phyloP scores from a whole-genome alignment of 1,140 invertebrate genomes.

The Holotrichia oblita region DNA sequence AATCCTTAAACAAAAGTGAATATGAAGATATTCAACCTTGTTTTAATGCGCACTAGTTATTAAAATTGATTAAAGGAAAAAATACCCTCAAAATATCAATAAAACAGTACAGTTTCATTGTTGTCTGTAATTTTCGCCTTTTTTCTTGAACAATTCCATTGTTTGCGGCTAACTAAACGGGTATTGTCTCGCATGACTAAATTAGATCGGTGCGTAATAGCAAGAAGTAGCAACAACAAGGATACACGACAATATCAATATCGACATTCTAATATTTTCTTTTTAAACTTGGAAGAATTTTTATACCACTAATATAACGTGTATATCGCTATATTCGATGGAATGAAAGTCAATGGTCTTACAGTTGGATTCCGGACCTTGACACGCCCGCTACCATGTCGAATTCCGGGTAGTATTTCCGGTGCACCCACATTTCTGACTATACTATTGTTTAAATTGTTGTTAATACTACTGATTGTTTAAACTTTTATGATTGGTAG shows the following conservation, averaged over 20 bases:
- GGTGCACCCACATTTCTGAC: background rate
- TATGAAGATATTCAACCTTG: too few species aligned
- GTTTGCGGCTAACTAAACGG: too few species aligned
- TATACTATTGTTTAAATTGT: too few species aligned
- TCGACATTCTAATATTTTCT: background rate
- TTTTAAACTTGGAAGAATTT: too few species aligned
- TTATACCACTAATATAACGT: too few species aligned
- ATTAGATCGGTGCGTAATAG: background rate
- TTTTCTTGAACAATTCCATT: background rate
- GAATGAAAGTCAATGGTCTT: background rate
- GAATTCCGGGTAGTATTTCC: conserved; percentile 6
- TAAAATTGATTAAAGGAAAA: too few species aligned
- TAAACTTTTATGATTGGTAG: too few species aligned
- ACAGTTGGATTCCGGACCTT: background rate
- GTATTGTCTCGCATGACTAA: background rate
- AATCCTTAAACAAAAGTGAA: too few species aligned
- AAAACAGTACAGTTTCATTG: background rate
- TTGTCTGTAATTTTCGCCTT: background rate
- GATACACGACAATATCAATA: too few species aligned
- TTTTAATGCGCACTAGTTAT: too few species aligned
- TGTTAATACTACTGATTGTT: too few species aligned
- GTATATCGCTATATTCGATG: background rate
- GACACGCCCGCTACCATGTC: background rate
- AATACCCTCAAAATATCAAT: too few species aligned
- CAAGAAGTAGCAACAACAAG: background rate